These are phyloP conservation scores for Nasonia giraulti DNA, from an alignment of 1,140 invertebrate species.

Conservation along the genomic window DNA sequence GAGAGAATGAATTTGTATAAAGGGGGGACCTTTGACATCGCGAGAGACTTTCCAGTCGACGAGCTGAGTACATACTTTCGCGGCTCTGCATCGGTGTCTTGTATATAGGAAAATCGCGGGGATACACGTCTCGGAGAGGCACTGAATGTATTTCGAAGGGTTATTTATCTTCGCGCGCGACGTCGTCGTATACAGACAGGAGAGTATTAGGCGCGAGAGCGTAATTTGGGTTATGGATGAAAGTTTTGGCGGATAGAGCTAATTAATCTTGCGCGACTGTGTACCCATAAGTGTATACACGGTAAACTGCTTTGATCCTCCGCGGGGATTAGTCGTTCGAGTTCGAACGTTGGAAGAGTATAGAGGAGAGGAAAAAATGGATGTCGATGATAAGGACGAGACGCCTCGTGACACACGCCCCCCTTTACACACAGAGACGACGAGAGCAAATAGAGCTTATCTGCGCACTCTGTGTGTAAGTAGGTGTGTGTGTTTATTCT, in stretches of 20 bases:
- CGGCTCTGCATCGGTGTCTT: no score
- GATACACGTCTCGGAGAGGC: neutral
- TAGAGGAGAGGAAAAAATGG: no score
- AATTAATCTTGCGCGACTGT: neutral
- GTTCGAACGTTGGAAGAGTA: neutral
- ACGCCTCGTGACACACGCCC: no score
- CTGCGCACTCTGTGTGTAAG: no score
- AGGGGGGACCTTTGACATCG: slow-evolving; percentile 38
- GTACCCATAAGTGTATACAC: no score
- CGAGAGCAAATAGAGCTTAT: neutral
- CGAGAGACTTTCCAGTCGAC: slow-evolving; percentile 4
- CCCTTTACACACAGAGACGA: neutral
- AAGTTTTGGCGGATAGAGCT: neutral
- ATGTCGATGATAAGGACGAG: no score
- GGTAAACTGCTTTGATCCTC: neutral
- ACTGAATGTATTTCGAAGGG: neutral
- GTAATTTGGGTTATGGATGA: neutral
- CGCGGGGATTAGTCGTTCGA: neutral
- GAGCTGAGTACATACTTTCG: neutral
- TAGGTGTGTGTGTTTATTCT: no score
- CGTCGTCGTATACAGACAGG: neutral
- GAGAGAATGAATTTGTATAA: slow-evolving; percentile 32
- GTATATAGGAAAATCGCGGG: neutral
- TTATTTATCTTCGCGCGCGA: slow-evolving; percentile 7
- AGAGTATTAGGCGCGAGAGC: no score